Evolutionary conservation across 2,113 vertebrate genomes (phyloP), one percentile per base, ranked within the genome.

Genomic region (Abramis brama): DNA sequence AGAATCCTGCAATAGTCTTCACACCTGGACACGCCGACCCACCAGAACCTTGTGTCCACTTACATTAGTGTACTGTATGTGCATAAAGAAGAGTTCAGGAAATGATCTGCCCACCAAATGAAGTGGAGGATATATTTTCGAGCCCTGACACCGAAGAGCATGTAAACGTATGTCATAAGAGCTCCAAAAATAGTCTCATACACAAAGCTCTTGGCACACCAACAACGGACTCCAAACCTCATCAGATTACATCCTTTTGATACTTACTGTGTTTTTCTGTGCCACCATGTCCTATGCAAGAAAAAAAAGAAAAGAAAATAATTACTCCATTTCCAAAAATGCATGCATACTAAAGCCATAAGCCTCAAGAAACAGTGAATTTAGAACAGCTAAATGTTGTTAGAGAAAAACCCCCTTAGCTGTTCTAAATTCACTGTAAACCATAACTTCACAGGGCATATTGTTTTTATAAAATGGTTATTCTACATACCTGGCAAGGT

Each of bases 251-350:
- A 27, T 68, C 12, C 43, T 76, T 27, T 55, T 90, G 90, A 93
- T 92, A 97, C 97, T 98, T 96, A 98, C 98, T 95, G 94, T 97
- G 93, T 99, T 98, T 93, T 98, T 99, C 89, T 97, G 97, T 81
- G 94, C 94, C 83, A 97, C 97, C 95, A 98, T 97, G 89, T 97
- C 96, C 98, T 99, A 92, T 11, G 90, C 91, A 85, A 91, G 85
- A 90, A 7, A 88, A 5, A 88, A 89, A 75, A 86, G 83, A 87
- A 36, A 89, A 66, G 6, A 80, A 87, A 75, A 21, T 2, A 33
- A 68, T 83, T 86, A 79, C 17, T 86, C 43, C 6, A 43, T 43
- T 43, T 36, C 0, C 5, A 27, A 3, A 68, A 66, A 50, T 12
- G n/a, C 30, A 39, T 4, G 52, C 30, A 79, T n/a, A 8, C 17